phyloP scores from a whole-genome alignment of 2,888 invertebrate species.

The Aplocera efformata region DNA sequence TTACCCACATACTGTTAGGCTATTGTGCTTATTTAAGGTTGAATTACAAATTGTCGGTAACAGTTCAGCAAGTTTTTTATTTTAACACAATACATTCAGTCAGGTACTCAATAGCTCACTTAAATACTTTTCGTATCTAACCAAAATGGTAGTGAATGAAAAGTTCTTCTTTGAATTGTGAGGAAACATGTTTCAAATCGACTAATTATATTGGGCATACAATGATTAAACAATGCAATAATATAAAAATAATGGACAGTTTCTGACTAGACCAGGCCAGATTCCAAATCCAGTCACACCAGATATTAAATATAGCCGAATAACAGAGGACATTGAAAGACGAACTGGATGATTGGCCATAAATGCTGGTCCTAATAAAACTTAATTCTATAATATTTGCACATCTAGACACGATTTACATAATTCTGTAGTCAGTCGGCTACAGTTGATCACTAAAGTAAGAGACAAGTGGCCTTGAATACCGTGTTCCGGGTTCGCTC shows the following conservation, averaged over 20 bases:
- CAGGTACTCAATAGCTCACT: too few relatives aligned
- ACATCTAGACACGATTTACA: slow-evolving; percentile 31
- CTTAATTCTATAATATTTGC: slow-evolving; percentile 26
- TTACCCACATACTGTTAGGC: slow-evolving; percentile 44
- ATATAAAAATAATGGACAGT: not conserved
- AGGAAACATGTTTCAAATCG: too few relatives aligned
- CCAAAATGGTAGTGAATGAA: too few relatives aligned
- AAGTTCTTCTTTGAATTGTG: too few relatives aligned
- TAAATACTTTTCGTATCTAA: too few relatives aligned
- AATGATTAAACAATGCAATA: too few relatives aligned
- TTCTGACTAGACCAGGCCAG: slow-evolving; percentile 5
- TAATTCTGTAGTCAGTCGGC: slow-evolving; percentile 28
- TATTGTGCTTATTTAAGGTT: slow-evolving; percentile 29
- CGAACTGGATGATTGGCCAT: slow-evolving; percentile 26
- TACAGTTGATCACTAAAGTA: slow-evolving; percentile 51
- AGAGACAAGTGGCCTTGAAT: slow-evolving; percentile 65
- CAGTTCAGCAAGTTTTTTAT: slow-evolving; percentile 11
- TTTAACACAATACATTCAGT: too few relatives aligned
- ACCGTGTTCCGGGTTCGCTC: slow-evolving; percentile 68
- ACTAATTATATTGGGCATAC: too few relatives aligned
- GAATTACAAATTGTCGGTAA: slow-evolving; percentile 23
- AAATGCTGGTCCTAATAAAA: slow-evolving; percentile 27
- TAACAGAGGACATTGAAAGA: slow-evolving; percentile 19
- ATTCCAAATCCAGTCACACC: slow-evolving; percentile 16
- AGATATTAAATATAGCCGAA: slow-evolving; percentile 8